Base-by-base conservation (phyloP, 2,113 vertebrate species). In the Chauna torquata region DNA sequence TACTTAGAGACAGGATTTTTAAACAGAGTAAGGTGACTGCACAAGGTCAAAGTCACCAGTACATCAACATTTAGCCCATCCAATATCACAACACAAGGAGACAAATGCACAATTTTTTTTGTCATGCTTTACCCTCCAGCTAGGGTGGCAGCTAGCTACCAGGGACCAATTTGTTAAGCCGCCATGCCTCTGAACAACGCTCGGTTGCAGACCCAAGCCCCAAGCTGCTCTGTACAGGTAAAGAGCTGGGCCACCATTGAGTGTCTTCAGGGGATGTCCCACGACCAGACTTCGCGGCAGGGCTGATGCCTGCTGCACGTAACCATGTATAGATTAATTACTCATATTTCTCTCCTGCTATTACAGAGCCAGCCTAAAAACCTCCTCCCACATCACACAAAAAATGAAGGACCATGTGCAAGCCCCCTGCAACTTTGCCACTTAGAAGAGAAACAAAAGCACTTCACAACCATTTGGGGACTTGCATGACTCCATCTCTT, bases 261-360 rank as follows among this genome's bases (percentile, higher is more conserved):
- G 12, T 16, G 11, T 9, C 49, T 9, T 50, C 36, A 45, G 15
- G 15, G 16, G 25, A 25, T 30, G 57, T 28, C 57, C 20, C 12
- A 30, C 1, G 1, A 16, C 1, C 0, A 88, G 50, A 22, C 32
- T 57, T 38, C 27, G 1, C 0, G 0, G 38, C 54, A 61, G 28
- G 47, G 19, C 40, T 44, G 17, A 9, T 6, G 11, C 12, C 70
- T 57, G n/a, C 83, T 49, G 11, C 1, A 0, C 24, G 40, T 32
- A 14, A 47, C 11, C 23, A 16, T 1, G 22, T 38, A n/a, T 22
- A 13, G 7, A 19, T 27, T 45, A 65, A 20, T 17, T 44, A 16
- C 42, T 45, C 4, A 36, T 52, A 71, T 40, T 44, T 45, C 18
- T 52, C 10, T 10, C 47, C 32, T 47, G 1, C 0, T 32, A 25